Evolutionary conservation across 2,113 vertebrate genomes (phyloP), one percentile per base, ranked within the genome.

Genomic region (Forbesichthys papilliferus): DNA sequence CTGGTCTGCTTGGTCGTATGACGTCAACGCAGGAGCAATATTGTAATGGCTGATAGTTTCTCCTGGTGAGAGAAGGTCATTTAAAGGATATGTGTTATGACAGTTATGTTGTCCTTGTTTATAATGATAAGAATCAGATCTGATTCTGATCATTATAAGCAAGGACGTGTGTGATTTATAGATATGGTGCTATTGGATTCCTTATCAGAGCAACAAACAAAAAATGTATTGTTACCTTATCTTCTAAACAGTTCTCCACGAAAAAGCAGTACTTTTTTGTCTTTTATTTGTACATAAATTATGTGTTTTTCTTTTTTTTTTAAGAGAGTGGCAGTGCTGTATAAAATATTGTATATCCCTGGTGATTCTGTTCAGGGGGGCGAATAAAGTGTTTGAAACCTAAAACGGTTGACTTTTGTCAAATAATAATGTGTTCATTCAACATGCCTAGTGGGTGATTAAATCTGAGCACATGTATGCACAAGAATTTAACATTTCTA

Each of bases 321-420:
- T 81, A 90, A 89, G 69, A 86, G 86, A 82, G 87, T 86, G 89
- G 86, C 71, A 71, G 75, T 87, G 69, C 83, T 86, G 84, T 87
- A 82, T 60, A 86, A 70, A 86, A 75, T 69, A 66, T 64, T 52
- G 62, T 61, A 27, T 49, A 53, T 77, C 81, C 49, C 51, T 84
- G 65, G 73, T 74, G 71, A 78, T 75, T 82, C 57, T 86, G 82
- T 87, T 81, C 66, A 51, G 62, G 58, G 16, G 77, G 61, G 79
- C 73, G 84, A 91, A 87, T 87, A 87, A 87, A 88, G 63, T 89
- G 77, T 87, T 73, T 79, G 74, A 79, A 81, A 67, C 84, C 83
- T 57, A 54, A 27, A 18, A 65, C 71, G 1, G 27, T 51, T 58
- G 1, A 62, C n/a, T 51, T 34, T 18, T n/a, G n/a, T 16, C 60